These are phyloP conservation scores for Apomyelois bistriatella DNA, from an alignment of 2,888 invertebrate genomes.

Conservation along the genomic window DNA sequence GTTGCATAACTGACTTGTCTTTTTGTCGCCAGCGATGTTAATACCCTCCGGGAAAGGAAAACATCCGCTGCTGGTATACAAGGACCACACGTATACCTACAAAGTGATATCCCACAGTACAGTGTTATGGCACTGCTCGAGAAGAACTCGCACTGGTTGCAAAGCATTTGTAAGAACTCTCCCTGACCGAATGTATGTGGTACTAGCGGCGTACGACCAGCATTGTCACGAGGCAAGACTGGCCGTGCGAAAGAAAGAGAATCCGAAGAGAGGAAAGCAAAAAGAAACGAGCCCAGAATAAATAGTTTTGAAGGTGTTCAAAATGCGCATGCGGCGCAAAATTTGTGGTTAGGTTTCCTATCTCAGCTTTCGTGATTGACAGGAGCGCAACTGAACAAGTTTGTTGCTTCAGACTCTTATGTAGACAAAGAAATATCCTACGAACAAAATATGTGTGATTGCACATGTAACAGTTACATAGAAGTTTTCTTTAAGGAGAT, in stretches of 20 bases:
- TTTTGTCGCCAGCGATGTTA: slow-evolving; percentile 36
- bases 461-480: no score
- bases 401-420: no score
- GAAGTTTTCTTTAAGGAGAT: no score
- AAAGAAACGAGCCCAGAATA: background rate
- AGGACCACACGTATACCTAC: slow-evolving; percentile 48
- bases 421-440: no score
- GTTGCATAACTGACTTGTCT: background rate
- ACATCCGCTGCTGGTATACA: slow-evolving; percentile 52
- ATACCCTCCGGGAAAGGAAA: slow-evolving; percentile 60
- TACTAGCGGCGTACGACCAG: slow-evolving; percentile 34
- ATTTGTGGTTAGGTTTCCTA: no score
- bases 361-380: no score
- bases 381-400: no score
- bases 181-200: slow-evolving; percentile 33
- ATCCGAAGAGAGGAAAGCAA: background rate
- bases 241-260: background rate
- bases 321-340: no score
- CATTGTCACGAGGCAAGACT: slow-evolving; percentile 38
- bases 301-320: background rate
- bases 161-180: slow-evolving; percentile 53
- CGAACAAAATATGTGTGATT: no score
- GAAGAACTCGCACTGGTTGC: slow-evolving; percentile 53
- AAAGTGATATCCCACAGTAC: slow-evolving; percentile 45
- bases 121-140: slow-evolving; percentile 59